Percentiles rank a stretch among this genome's conserved stretches.
These are phyloP conservation scores for Brachionus calyciflorus DNA, from an alignment of 1,140 invertebrate species.

Conservation along the genomic window DNA sequence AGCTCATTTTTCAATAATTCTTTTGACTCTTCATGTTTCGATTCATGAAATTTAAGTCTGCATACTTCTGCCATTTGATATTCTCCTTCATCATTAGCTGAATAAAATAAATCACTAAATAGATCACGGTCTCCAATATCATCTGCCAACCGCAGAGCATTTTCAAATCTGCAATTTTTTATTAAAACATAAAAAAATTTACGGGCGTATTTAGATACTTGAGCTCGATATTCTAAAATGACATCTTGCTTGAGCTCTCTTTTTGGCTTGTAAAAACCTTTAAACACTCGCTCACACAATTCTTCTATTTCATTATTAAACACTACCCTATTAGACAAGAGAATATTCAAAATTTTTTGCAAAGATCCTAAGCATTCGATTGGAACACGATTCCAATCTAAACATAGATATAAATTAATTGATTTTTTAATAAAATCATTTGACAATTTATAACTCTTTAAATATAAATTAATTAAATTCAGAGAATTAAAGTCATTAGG, in stretches of 20 bases:
- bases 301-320: constrained; percentile 7
- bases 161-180: background rate
- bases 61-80: background rate
- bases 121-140: background rate
- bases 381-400: background rate
- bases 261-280: background rate
- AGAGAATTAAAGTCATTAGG: background rate
- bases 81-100: background rate
- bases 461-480: background rate
- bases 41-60: constrained; percentile 20
- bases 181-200: constrained; percentile 20
- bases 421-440: constrained; percentile 12
- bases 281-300: background rate
- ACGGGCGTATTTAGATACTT: background rate
- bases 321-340: background rate
- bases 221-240: background rate
- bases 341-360: constrained; percentile 14
- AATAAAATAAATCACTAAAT: constrained; percentile 31
- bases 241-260: background rate
- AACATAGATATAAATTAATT: background rate
- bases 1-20: constrained; percentile 7
- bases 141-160: background rate
- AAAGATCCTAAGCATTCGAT: background rate
- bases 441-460: constrained; percentile 3
- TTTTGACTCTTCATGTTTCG: background rate